Base-by-base conservation (phyloP, 2,797 vertebrate genomes). In the Simalia tracyae region DNA sequence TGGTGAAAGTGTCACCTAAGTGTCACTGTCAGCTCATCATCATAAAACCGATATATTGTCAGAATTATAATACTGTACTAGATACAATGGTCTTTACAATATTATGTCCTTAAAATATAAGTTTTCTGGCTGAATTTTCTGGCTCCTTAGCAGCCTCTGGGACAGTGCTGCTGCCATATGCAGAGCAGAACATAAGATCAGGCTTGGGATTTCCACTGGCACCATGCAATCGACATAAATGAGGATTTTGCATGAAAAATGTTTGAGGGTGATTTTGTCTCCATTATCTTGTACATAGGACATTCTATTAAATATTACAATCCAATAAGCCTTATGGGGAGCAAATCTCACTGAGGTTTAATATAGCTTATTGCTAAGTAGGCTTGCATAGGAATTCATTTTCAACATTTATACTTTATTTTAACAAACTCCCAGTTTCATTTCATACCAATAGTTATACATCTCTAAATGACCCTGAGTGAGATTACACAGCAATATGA, bases 381-480 rank as follows among this genome's bases (percentile, higher is more conserved):
- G 3, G 26, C 31, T 26, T 64, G 36, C 36, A 59, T 88, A 72
- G 0, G 61, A 0, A 2, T 92, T 92, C 60, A 61, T 12, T 1
- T 84, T 0, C 1, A 88, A 84, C 26, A 8, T 93, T 90, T 91
- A 36, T 56, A 0, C 8, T 28, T 90, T 36, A 61, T 0, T 9
- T 28, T 17, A 56, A 54, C 14, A 57, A 26, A 6, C 90, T 19
- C 0, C 5, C 0, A 0, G 31, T 81, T 46, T 81, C 42, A 81
- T 19, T 68, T 86, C 81, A 92, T 66, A 60, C 26, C n/a, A 63
- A 2, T n/a, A 54, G 8, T 36, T 66, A 19, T 5, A n/a, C 68
- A 28, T 60, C 26, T 17, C 81, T 84, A 90, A 90, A 54, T 36
- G 8, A 84, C 54, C 88, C 26, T 22, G 31, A 36, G 2, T n/a